Conservation (phyloP, 2,797 vertebrate genomes). For the Bufotes viridis region DNA sequence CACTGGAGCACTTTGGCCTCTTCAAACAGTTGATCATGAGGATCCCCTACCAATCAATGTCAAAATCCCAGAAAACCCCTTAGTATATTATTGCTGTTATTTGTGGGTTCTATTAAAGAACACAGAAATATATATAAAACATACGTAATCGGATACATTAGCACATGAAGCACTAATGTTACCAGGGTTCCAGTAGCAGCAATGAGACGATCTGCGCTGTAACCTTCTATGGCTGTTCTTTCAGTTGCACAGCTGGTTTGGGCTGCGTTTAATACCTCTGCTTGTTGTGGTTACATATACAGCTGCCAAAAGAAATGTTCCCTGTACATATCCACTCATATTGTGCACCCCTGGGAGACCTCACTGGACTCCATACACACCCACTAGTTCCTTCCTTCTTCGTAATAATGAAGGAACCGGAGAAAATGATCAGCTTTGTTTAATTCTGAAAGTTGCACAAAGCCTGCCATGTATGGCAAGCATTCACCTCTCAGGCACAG, state of each 20-base stretch:
- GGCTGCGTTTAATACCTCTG: conserved; percentile 49
- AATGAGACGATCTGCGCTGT: conserved; percentile 8
- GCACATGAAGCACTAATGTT: background rate
- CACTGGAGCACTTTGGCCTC: no score
- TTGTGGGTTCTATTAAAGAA: background rate
- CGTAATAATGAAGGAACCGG: conserved; percentile 4
- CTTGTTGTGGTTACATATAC: conserved; percentile 54
- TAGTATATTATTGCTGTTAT: no score
- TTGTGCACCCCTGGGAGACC: conserved; percentile 47
- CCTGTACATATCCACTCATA: conserved; percentile 31
- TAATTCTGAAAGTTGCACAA: conserved; percentile 59
- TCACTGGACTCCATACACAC: conserved; percentile 52
- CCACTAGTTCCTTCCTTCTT: conserved; percentile 2
- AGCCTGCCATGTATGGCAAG: conserved; percentile 60
- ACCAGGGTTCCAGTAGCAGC: background rate
- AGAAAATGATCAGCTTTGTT: conserved; percentile 56
- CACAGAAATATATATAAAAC: background rate
- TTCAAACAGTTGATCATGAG: no score
- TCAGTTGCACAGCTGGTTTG: conserved; percentile 58
- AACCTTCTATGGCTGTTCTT: conserved; percentile 64
- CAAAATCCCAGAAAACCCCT: no score
- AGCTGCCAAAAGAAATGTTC: conserved; percentile 60
- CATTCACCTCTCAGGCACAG: conserved; percentile 66
- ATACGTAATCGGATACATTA: background rate
- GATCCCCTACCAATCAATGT: no score